Evolutionary conservation across 2,888 invertebrate genomes (phyloP), one percentile per base, ranked within the genome.

Genomic region (Timandra comae): DNA sequence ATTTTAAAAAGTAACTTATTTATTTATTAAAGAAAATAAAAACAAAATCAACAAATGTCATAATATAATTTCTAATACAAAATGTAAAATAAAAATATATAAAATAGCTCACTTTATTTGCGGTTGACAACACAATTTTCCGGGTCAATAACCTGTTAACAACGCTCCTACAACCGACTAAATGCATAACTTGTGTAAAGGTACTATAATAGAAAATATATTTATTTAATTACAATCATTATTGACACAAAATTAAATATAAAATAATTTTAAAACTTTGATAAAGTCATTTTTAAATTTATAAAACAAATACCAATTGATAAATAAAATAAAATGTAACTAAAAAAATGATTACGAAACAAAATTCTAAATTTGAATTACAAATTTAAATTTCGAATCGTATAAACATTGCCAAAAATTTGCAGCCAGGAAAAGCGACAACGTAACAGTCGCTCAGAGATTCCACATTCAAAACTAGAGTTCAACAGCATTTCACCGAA

Each of bases 401-500:
- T 9, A 7, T 9, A 9, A 42, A 43, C 8, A 52, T 63, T 56
- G 69, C 64, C 57, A 72, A 79, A 73, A 67, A 71, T 69, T 75
- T 61, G 73, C 76, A 62, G 59, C 57, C 58, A 63, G 62, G 57
- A 60, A 66, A 64, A 61, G 53, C 57, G 56, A 49, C 58, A 54
- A 63, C 56, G 62, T 63, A 66, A n/a, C n/a, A n/a, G n/a, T n/a
- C n/a, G n/a, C n/a, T n/a, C n/a, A 59, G 62, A 58, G 73, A 70
- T 70, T 70, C 74, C 63, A 68, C 73, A 70, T 75, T 75, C 71
- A 66, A 67, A 75, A 72, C 77, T 79, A 75, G 79, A 76, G 85
- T 84, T 84, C 84, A 84, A 81, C 72, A 81, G 71, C 84, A 76
- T 80, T 82, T 80, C 81, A 84, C 82, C 84, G 79, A 84, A 85